phyloP scores from a whole-genome alignment of 2,113 vertebrate genomes.

The Pseudorasbora parva region DNA sequence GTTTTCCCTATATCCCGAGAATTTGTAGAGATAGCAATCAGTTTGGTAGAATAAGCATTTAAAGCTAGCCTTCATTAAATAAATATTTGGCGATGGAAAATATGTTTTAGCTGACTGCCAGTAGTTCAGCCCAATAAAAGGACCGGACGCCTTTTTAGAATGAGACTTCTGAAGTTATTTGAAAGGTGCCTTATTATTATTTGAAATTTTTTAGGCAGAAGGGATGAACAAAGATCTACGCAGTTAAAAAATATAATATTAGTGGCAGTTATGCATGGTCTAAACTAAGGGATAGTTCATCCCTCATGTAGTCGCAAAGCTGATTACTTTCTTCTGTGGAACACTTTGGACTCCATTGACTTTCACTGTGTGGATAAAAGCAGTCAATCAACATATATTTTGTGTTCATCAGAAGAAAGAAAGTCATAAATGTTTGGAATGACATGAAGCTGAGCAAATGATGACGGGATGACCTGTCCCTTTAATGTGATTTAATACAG shows the following conservation, averaged over 20 bases:
- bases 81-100: constrained; percentile 57
- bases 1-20: constrained; percentile 57
- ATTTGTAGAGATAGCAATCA: constrained; percentile 63
- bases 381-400: background rate
- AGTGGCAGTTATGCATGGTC: background rate
- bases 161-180: constrained; percentile 2
- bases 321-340: background rate
- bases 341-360: background rate
- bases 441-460: background rate
- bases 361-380: background rate
- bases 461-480: background rate
- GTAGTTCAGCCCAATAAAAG: constrained; percentile 46
- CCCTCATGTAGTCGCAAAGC: background rate
- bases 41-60: constrained; percentile 55
- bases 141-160: constrained; percentile 1
- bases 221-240: background rate
- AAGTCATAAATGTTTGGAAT: background rate
- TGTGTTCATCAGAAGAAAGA: background rate
- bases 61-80: constrained; percentile 56
- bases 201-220: background rate
- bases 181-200: constrained; percentile 9
- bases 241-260: constrained; percentile 1
- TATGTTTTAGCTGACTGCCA: constrained; percentile 40
- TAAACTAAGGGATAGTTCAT: background rate
- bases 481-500: background rate